These are phyloP conservation scores for Chelon auratus DNA, from an alignment of 2,797 vertebrate species.

Conservation along the genomic window DNA sequence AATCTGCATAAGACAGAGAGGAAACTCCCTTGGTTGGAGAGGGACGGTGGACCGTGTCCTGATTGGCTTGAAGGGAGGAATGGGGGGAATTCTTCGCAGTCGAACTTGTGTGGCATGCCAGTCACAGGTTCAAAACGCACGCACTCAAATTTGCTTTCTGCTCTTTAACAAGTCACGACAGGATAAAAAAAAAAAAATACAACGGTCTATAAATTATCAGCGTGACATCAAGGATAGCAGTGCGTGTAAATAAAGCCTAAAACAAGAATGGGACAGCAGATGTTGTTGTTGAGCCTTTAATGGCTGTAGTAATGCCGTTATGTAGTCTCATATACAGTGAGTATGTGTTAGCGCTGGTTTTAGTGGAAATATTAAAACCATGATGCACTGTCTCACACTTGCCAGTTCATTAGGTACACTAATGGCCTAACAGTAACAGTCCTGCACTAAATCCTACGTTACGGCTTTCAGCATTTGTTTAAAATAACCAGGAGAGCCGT, in stretches of 20 bases:
- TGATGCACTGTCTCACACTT: no score
- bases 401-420: no score
- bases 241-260: slow-evolving; percentile 2
- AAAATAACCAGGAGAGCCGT: no score
- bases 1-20: slow-evolving; percentile 98
- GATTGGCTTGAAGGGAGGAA: slow-evolving; percentile 84
- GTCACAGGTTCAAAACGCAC: slow-evolving; percentile 45
- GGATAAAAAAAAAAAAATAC: background rate
- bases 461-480: no score
- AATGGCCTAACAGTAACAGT: no score
- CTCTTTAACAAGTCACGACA: slow-evolving; percentile 14
- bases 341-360: background rate
- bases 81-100: slow-evolving; percentile 80
- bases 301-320: background rate
- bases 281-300: slow-evolving; percentile 7
- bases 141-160: slow-evolving; percentile 13
- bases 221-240: slow-evolving; percentile 10
- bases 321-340: background rate
- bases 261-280: background rate
- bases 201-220: background rate
- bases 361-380: background rate
- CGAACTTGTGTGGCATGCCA: slow-evolving; percentile 72
- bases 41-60: slow-evolving; percentile 90
- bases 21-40: slow-evolving; percentile 91
- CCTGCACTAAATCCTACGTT: no score